These are phyloP conservation scores for Arion vulgaris DNA, from an alignment of 1,140 invertebrate genomes.

Conservation along the genomic window DNA sequence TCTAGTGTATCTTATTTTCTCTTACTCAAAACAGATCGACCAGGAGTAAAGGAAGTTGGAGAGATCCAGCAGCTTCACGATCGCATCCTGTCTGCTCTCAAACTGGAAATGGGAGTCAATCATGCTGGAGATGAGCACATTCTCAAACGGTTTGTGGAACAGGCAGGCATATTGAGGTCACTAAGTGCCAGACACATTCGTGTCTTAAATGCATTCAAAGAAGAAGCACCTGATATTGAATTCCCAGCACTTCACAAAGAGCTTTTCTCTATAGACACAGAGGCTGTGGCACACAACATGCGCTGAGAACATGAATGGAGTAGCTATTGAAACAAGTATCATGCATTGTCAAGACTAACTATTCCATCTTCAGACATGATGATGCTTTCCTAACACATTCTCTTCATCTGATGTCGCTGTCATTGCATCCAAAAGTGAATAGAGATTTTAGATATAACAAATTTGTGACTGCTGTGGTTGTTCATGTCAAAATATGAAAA, in stretches of 20 bases:
- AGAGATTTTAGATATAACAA: too few relatives aligned
- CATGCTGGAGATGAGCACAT: slow-evolving; percentile 70
- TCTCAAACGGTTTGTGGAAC: slow-evolving; percentile 88
- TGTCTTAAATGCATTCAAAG: slow-evolving; percentile 92
- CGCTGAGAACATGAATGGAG: neutral
- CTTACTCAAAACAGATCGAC: slow-evolving; percentile 60
- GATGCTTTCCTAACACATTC: neutral
- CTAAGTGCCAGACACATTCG: slow-evolving; percentile 93
- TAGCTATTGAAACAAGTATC: too few relatives aligned
- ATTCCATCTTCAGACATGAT: neutral
- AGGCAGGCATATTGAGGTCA: slow-evolving; percentile 90
- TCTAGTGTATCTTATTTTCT: neutral
- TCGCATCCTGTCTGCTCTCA: slow-evolving; percentile 89
- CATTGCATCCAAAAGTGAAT: too few relatives aligned
- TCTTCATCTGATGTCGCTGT: too few relatives aligned
- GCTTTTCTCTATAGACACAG: slow-evolving; percentile 85
- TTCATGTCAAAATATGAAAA: too few relatives aligned
- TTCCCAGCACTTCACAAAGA: slow-evolving; percentile 98
- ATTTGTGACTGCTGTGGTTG: too few relatives aligned
- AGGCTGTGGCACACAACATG: slow-evolving; percentile 27
- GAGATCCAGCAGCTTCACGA: slow-evolving; percentile 85
- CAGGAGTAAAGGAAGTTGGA: slow-evolving; percentile 65
- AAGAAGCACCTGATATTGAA: slow-evolving; percentile 89
- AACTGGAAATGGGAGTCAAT: slow-evolving; percentile 89
- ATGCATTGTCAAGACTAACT: too few relatives aligned